A percentile compares a stretch with the other conserved stretches of the same genome.
These are phyloP conservation scores for Coenonympha glycerion DNA, from an alignment of 2,888 invertebrate genomes.

Conservation along the genomic window DNA sequence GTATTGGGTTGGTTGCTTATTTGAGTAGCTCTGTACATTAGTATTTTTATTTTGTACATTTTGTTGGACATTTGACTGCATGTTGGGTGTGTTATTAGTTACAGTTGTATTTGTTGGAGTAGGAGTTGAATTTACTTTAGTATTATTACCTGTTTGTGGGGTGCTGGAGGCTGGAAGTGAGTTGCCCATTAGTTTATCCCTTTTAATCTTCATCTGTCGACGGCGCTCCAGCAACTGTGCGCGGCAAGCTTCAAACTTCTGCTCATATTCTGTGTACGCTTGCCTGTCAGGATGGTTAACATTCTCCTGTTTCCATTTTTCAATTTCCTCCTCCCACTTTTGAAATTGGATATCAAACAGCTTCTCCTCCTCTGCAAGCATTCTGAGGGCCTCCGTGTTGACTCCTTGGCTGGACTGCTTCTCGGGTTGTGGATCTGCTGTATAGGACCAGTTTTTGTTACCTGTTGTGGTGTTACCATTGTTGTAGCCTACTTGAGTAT, in stretches of 20 bases:
- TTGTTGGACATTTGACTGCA: slow-evolving; percentile 30
- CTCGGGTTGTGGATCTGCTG: slow-evolving; percentile 31
- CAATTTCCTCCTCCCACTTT: slow-evolving; percentile 76
- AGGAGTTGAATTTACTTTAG: slow-evolving; percentile 37
- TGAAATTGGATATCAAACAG: slow-evolving; percentile 74
- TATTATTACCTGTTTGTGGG: slow-evolving; percentile 34
- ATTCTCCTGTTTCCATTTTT: slow-evolving; percentile 79
- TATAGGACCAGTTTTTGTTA: slow-evolving; percentile 48
- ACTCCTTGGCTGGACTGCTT: slow-evolving; percentile 30
- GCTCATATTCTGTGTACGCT: slow-evolving; percentile 89
- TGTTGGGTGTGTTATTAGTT: slow-evolving; percentile 25
- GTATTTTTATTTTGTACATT: slow-evolving; percentile 17
- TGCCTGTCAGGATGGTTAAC: slow-evolving; percentile 93
- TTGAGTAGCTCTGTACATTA: slow-evolving; percentile 31
- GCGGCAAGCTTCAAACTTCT: slow-evolving; percentile 90
- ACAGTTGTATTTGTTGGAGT: slow-evolving; percentile 33
- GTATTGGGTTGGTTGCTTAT: slow-evolving; percentile 36
- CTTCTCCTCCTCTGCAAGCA: slow-evolving; percentile 73
- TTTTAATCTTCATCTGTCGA: slow-evolving; percentile 86
- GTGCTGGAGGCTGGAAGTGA: slow-evolving; percentile 36
- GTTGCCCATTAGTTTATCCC: slow-evolving; percentile 50
- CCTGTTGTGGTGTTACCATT: slow-evolving; percentile 38
- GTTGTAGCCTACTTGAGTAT: slow-evolving; percentile 29
- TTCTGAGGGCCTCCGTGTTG: slow-evolving; percentile 71
- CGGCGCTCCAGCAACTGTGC: slow-evolving; percentile 85